Conservation (phyloP, 2,797 vertebrate species). For the Glyptemys insculpta region DNA sequence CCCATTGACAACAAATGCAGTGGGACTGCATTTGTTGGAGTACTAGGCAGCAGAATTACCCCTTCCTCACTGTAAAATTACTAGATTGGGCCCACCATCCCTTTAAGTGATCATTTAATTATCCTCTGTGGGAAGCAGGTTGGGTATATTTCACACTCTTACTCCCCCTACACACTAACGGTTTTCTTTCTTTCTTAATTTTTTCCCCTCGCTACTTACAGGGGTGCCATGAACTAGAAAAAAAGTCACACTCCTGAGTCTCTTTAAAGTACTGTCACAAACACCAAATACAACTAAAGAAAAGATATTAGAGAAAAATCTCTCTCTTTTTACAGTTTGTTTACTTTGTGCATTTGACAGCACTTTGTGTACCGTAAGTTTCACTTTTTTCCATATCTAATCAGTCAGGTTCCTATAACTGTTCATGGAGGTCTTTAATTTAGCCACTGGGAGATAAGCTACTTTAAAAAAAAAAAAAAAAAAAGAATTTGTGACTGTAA, state of each 20-base stretch:
- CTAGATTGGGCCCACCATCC: rapidly evolving
- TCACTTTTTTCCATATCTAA: background rate
- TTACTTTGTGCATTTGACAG: background rate
- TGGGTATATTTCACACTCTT: background rate
- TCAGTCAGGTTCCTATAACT: background rate
- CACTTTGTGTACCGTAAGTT: background rate
- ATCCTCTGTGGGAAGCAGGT: background rate
- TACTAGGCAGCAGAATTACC: background rate
- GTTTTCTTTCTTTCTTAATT: constrained; percentile 4
- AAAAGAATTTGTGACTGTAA: background rate
- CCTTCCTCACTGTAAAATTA: background rate
- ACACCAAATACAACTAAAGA: background rate
- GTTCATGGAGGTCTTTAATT: background rate
- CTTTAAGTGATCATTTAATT: background rate
- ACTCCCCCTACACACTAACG: background rate
- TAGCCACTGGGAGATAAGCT: background rate
- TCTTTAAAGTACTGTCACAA: background rate
- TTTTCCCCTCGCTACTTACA: background rate
- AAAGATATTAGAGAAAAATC: background rate
- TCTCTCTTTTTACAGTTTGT: background rate
- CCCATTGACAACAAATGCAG: background rate
- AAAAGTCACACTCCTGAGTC: background rate
- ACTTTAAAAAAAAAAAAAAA: background rate
- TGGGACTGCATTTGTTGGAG: background rate
- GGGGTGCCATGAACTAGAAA: constrained; percentile 53